Evolutionary conservation across 2,113 vertebrate genomes (phyloP), one percentile per base, ranked within the genome.

Genomic region (Apteryx mantelli): DNA sequence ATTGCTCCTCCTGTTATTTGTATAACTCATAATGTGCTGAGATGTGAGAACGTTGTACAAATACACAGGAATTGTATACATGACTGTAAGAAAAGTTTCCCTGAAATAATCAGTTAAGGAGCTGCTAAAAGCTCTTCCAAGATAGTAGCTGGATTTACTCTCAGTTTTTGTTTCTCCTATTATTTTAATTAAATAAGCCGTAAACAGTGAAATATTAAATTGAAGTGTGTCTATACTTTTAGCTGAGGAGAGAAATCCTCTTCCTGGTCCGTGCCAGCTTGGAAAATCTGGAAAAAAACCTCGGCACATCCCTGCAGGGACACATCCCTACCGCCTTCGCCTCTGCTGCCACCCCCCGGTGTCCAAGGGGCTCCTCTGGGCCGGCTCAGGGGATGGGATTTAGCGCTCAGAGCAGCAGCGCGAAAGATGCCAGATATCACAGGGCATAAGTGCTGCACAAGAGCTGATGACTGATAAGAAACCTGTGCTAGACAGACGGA

Each of bases 21-120:
- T 38, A 4, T 22, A 42, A 82, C 5, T 3, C 38, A 60, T 5
- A 6, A 17, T 12, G 16, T 50, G 38, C 5, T 2, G 52, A 64
- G 38, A 60, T 79, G 21, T 32, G 24, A n/a, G 70, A 87, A n/a
- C 10, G 5, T 19, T 50, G 8, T 25, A 4, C 21, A 69, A 79
- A 40, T 30, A 2, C 1, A 6, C 3, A 40, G 7, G 26, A 34
- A 10, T 14, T 55, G 7, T 12, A 55, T 0, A 1, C 22, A 17
- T 17, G 58, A 4, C 26, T 46, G 3, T 61, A 50, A 60, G 14
- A 8, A 89, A 82, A 46, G 10, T 68, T 82, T 76, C 12, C 32
- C 8, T 78, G 38, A 34, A 71, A 63, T 16, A 34, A 24, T 53
- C 21, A 70, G 3, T 36, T 34, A 44, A 71, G 22, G 7, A 78